Base-by-base conservation (phyloP, 2,888 invertebrate genomes). In the Beris chalybata region DNA sequence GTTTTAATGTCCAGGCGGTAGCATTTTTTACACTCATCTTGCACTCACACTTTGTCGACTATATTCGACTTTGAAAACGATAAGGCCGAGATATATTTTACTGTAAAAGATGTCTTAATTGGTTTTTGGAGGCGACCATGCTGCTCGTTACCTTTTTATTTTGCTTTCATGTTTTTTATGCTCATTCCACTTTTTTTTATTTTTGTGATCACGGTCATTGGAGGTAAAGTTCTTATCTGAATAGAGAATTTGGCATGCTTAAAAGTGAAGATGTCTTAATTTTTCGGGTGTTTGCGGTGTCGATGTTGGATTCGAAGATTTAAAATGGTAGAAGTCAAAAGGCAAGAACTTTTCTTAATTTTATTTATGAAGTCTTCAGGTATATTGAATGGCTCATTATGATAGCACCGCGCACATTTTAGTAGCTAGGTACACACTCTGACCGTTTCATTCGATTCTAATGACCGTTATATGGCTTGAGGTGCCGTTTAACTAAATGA, bases 51-150 rank as follows among this genome's bases (percentile, higher is more conserved):
- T 38, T 38, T 38, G 38, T 38, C 38, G 38, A 38, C 38, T 38
- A 3, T 38, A 38, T 38, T 3, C 38, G 38, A 38, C 38, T 38
- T 38, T 38, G 38, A 38, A 38, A 38, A 38, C 50, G 61, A 61
- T 61, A 61, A 61, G 61, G 50, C 54, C 12, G 54, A 52, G 64
- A 64, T 54, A 64, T 64, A 64, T 64, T 64, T 64, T 64, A 64
- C 64, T 64, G 64, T 64, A 64, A 64, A 54, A 64, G 64, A 64
- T 64, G 64, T 64, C 64, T 64, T 64, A 64, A 64, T 64, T 64
- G 64, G 64, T 64, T 64, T 64, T 61, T 61, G 52, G 61, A 61
- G 61, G 61, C 61, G 61, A 61, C 61, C 61, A 61, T 61, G 50
- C 61, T 61, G 61, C 52, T 61, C 52, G 50, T 61, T 50, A 50